Conservation (phyloP, 2,797 vertebrate species). For the Telmatherina bonti region DNA sequence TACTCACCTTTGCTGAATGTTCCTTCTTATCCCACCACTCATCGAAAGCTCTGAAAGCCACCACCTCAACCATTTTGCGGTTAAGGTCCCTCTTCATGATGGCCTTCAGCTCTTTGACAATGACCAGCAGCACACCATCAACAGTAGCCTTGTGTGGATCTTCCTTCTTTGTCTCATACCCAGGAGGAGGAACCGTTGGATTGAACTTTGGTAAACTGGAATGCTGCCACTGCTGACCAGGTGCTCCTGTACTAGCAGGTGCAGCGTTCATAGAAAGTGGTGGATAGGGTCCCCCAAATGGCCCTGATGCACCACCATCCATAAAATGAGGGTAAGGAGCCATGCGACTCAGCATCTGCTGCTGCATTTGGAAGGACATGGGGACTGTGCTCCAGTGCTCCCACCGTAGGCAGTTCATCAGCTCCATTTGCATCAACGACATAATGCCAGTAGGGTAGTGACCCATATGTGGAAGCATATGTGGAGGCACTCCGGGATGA, state of each 20-base stretch:
- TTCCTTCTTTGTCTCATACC: slow-evolving; percentile 94
- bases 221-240: slow-evolving; percentile 90
- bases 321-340: slow-evolving; percentile 91
- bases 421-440: slow-evolving; percentile 93
- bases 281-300: slow-evolving; percentile 88
- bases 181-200: slow-evolving; percentile 94
- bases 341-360: slow-evolving; percentile 97
- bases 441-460: slow-evolving; percentile 90
- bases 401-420: slow-evolving; percentile 90
- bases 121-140: slow-evolving; percentile 94
- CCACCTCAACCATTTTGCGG: slow-evolving; percentile 98
- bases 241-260: slow-evolving; percentile 69
- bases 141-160: slow-evolving; percentile 98
- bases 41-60: slow-evolving; percentile 96
- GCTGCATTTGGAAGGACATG: slow-evolving; percentile 99
- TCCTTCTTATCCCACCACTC: slow-evolving; percentile 99
- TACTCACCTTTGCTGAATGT: slow-evolving; percentile 91
- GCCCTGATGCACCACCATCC: slow-evolving; percentile 76
- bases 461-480: slow-evolving; percentile 87
- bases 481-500: slow-evolving; percentile 86
- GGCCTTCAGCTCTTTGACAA: slow-evolving; percentile 97
- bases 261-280: slow-evolving; percentile 84
- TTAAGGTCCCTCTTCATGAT: slow-evolving; percentile 99
- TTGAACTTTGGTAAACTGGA: slow-evolving; percentile 92
- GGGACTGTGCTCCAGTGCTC: slow-evolving; percentile 94